These are phyloP conservation scores for Polietes domitor DNA, from an alignment of 2,888 invertebrate genomes.

Conservation along the genomic window DNA sequence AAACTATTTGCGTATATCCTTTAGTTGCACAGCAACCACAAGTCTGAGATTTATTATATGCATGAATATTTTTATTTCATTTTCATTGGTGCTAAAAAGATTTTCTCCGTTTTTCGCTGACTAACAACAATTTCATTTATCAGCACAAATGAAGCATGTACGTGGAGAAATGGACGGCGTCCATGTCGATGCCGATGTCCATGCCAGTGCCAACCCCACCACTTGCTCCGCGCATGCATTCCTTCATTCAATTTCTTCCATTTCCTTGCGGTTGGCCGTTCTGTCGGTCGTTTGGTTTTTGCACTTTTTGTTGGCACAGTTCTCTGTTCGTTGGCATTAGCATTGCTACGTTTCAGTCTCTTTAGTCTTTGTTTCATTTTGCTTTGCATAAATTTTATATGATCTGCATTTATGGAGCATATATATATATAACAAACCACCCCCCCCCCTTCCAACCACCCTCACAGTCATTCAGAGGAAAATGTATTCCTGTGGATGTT, in stretches of 20 bases:
- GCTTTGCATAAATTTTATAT: conserved; percentile 25
- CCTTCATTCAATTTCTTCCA: neutral
- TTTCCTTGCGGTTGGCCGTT: neutral
- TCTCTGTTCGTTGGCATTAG: neutral
- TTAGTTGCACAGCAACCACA: conserved; percentile 35
- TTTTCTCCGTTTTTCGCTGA: conserved; percentile 53
- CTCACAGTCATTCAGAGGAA: neutral
- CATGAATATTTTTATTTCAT: conserved; percentile 61
- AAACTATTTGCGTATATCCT: neutral
- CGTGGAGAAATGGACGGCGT: conserved; percentile 42
- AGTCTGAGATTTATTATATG: conserved; percentile 60
- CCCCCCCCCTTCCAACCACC: neutral
- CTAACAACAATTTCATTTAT: conserved; percentile 55
- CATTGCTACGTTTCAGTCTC: neutral
- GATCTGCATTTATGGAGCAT: conserved; percentile 33
- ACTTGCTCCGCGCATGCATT: neutral
- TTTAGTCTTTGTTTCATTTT: conserved; percentile 7
- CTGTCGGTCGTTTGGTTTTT: neutral
- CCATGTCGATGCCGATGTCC: neutral
- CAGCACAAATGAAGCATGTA: conserved; percentile 59
- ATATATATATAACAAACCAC: neutral
- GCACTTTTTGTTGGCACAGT: neutral
- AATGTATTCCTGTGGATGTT: too few species aligned
- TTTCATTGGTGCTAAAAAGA: conserved; percentile 58
- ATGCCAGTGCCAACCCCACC: neutral